Conservation (phyloP, 2,888 invertebrate genomes). For the Ashinkailepas kermadecensis region DNA sequence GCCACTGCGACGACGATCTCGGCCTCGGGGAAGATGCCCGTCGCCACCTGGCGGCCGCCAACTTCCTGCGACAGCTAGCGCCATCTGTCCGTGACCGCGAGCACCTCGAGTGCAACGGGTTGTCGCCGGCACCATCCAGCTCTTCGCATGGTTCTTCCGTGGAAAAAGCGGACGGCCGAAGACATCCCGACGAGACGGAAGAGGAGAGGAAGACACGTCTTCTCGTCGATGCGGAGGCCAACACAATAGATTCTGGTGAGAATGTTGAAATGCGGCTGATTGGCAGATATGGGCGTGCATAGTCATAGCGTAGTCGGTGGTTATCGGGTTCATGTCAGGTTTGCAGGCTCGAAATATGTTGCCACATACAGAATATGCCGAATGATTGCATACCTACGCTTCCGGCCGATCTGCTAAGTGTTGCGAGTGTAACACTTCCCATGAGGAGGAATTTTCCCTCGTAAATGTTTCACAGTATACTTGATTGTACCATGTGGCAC, state of each 20-base stretch:
- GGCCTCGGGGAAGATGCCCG: neutral
- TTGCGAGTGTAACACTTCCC: too few species aligned
- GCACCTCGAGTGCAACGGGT: neutral
- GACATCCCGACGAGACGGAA: neutral
- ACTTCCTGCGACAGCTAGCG: neutral
- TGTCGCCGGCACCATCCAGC: neutral
- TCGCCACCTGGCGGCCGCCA: neutral
- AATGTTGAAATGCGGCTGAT: too few species aligned
- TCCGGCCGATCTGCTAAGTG: too few species aligned
- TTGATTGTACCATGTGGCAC: too few species aligned
- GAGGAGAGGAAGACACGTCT: neutral
- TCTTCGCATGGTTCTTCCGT: neutral
- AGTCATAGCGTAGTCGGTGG: too few species aligned
- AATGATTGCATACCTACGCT: too few species aligned
- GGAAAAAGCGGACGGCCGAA: neutral
- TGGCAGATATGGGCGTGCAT: too few species aligned
- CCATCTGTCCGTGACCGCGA: slow-evolving; percentile 7
- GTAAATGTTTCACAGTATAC: too few species aligned
- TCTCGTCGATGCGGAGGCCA: neutral
- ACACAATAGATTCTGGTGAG: neutral
- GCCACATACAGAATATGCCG: too few species aligned
- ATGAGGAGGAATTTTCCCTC: too few species aligned
- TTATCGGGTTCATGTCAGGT: too few species aligned
- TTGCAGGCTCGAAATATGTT: too few species aligned
- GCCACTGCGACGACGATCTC: neutral